Conservation (phyloP, 2,113 vertebrate species). For the Oreocharis arfaki region DNA sequence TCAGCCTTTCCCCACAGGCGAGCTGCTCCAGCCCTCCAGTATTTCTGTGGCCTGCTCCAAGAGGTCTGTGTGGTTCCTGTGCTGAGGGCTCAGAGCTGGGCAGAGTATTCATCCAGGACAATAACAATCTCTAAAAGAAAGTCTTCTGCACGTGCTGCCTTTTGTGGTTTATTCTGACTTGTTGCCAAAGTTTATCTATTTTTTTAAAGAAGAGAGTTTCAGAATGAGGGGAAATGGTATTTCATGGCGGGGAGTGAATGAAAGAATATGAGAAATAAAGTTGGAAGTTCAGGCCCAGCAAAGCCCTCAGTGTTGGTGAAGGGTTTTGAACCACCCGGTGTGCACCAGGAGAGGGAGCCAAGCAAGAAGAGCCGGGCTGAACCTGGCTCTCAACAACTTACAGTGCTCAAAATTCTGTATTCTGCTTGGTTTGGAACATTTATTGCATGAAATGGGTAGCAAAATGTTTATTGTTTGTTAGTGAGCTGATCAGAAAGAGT, state of each 20-base stretch:
- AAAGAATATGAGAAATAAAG: background rate
- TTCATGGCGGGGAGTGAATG: background rate
- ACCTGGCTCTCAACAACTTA: background rate
- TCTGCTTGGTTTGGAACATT: background rate
- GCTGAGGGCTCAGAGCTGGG: background rate
- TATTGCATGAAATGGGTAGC: background rate
- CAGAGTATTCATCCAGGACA: background rate
- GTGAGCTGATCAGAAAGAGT: background rate
- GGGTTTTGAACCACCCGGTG: background rate
- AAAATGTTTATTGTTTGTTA: background rate
- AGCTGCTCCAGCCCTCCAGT: background rate
- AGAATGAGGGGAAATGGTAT: background rate
- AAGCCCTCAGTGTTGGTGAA: accelerated
- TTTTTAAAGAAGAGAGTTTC: background rate
- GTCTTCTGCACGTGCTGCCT: background rate
- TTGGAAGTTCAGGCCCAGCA: background rate
- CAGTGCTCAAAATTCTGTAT: background rate
- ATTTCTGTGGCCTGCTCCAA: background rate
- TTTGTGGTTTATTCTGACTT: background rate
- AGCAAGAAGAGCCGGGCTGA: background rate
- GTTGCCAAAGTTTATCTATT: background rate
- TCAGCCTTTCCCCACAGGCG: background rate
- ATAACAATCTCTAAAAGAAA: background rate
- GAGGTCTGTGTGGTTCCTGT: background rate
- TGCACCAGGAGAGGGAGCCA: slow-evolving; percentile 52